Evolutionary conservation across 2,797 vertebrate species (phyloP).

Genomic region (Galagoides demidoff): DNA sequence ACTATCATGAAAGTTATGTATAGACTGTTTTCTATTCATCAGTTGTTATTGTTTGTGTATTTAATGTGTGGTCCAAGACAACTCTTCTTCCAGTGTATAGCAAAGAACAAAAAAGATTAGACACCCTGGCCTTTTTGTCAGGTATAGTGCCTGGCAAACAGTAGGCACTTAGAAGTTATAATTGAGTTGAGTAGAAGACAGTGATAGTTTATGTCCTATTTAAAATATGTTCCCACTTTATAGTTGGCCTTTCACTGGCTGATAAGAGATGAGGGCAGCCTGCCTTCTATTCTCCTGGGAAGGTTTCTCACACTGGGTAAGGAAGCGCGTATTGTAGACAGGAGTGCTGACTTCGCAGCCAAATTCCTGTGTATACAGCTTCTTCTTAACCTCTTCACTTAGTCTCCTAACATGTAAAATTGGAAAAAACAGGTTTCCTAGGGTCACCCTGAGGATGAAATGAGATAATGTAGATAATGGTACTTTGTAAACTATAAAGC

Average conservation of each 20-base stretch:
- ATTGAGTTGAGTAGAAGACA: constrained; percentile 29
- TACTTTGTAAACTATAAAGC: not conserved
- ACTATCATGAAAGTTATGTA: no score
- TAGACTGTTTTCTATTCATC: no score
- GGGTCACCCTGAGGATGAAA: not conserved
- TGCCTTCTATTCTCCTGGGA: not conserved
- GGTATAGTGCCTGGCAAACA: not conserved
- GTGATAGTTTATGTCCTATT: not conserved
- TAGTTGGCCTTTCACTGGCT: not conserved
- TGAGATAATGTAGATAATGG: not conserved
- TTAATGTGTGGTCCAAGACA: no score
- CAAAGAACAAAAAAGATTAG: no score
- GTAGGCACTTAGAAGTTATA: not conserved
- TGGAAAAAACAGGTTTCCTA: not conserved
- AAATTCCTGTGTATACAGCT: not conserved
- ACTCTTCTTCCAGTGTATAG: no score
- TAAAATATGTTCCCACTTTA: not conserved
- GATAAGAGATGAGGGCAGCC: not conserved
- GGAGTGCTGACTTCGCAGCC: not conserved
- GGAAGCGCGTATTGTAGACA: not conserved
- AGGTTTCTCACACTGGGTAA: not conserved
- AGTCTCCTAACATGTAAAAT: not conserved
- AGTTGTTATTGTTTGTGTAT: no score
- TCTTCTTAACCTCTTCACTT: not conserved
- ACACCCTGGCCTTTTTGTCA: not conserved